Evolutionary conservation across 2,888 invertebrate species (phyloP), one percentile per base, ranked within the genome.

Genomic region (Oscheius onirici): DNA sequence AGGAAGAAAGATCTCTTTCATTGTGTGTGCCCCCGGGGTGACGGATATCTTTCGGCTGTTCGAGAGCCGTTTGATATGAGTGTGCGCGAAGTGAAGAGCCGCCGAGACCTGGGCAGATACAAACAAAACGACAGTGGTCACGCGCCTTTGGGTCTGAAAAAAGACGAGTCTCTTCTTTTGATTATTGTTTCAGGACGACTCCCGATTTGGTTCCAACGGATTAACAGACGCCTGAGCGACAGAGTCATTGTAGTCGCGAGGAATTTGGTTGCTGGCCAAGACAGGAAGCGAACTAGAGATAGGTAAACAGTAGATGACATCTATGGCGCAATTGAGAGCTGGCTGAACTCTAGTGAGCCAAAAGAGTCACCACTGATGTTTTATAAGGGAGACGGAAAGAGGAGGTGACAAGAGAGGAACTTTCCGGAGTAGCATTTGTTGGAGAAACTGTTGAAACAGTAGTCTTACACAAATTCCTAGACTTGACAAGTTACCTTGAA

Each of bases 121-220:
- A 63, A 63, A 63, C 63, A 63, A 63, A 63, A 63, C 63, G 63
- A 63, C 63, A 63, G 63, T 49, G 63, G 63, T 63, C 63, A 63
- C 63, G 63, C 63, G 63, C 13, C 15, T 46, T 13, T 46, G 46
- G 13, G 3, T 46, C 13, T 5, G 20, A 15, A 46, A 58, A 40
- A 58, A 41, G 58, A 20, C 28, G 28, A 26, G 34, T 34, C 34
- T 6, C 34, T 34, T 34, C 34, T 34, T 34, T 34, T 8, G 34
- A 34, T 34, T 34, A 34, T 34, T 34, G 34, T 34, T 34, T 34
- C 34, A 34, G 34, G 34, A 34, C 34, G 34, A 34, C 34, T 34
- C 34, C 34, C 34, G 34, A 34, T 34, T 34, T 34, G 34, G 34
- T 34, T 34, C 34, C 34, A 34, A 34, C 34, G 34, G 34, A 34